phyloP scores from a whole-genome alignment of 2,888 invertebrate species.

The Lasioglossum oenotherae region DNA sequence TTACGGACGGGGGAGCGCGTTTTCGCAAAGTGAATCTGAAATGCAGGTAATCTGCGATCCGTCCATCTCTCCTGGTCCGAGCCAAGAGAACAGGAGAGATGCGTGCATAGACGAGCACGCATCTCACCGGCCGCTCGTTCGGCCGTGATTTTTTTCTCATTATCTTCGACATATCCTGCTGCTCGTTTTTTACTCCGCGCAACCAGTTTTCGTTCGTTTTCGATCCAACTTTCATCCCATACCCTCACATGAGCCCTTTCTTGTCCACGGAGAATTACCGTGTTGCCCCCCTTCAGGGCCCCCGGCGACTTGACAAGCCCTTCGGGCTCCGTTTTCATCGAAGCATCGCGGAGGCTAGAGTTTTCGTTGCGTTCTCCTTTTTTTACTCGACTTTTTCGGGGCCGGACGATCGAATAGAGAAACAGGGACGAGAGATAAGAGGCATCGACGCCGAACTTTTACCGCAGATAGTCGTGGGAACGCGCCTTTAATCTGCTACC shows the following conservation, averaged over 20 bases:
- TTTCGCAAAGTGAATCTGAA: slow-evolving; percentile 68
- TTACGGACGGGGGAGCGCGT: slow-evolving; percentile 60
- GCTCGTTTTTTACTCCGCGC: slow-evolving; percentile 38
- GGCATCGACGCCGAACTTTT: neutral
- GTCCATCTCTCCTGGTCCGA: slow-evolving; percentile 45
- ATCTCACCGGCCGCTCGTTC: slow-evolving; percentile 50
- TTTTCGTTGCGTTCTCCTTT: neutral
- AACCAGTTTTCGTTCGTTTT: slow-evolving; percentile 58
- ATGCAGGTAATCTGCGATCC: slow-evolving; percentile 65
- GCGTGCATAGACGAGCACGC: slow-evolving; percentile 55
- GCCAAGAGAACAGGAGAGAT: slow-evolving; percentile 37
- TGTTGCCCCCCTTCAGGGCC: neutral
- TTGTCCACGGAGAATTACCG: slow-evolving; percentile 10
- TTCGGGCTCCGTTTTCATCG: neutral
- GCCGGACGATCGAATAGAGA: neutral
- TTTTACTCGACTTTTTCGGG: neutral
- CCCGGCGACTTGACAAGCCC: neutral
- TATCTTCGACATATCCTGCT: slow-evolving; percentile 54
- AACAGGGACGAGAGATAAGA: neutral
- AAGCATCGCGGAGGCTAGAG: neutral
- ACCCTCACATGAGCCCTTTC: neutral
- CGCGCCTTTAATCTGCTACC: neutral
- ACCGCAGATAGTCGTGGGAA: neutral
- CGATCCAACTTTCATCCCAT: slow-evolving; percentile 34
- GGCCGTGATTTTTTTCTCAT: slow-evolving; percentile 57